These are phyloP conservation scores for Dipodomys ordii DNA, from an alignment of 2,113 vertebrate species.

Conservation along the genomic window DNA sequence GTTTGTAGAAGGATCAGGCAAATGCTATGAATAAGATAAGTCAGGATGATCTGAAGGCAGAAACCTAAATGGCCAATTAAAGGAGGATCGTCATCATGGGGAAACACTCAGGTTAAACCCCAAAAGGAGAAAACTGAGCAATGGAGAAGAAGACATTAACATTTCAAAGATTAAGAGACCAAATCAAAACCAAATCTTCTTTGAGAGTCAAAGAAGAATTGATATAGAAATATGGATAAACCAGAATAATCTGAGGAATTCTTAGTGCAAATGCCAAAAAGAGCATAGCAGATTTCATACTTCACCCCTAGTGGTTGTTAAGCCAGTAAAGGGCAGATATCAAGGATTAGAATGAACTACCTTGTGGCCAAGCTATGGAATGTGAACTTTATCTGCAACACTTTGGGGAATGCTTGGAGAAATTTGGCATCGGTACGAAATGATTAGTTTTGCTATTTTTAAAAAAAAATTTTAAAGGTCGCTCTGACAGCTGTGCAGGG, in stretches of 20 bases:
- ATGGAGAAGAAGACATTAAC: not conserved
- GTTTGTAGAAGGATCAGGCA: not conserved
- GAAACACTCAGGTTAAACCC: not conserved
- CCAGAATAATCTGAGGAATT: not conserved
- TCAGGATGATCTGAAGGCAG: not conserved
- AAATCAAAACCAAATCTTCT: not conserved
- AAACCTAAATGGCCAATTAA: not conserved
- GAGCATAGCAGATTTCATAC: not conserved
- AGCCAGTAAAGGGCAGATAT: constrained; percentile 17
- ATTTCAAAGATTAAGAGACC: not conserved
- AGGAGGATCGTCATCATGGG: not conserved
- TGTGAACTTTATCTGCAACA: constrained; percentile 59
- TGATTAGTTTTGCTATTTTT: constrained; percentile 57
- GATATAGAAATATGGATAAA: not conserved
- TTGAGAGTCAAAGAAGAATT: not conserved
- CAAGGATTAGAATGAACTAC: not conserved
- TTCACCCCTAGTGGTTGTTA: not conserved
- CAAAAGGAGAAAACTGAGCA: not conserved
- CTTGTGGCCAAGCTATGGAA: constrained; percentile 19
- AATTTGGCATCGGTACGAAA: constrained; percentile 49
- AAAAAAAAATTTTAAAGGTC: constrained; percentile 60
- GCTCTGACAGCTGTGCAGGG: constrained; percentile 57
- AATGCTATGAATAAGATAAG: not conserved
- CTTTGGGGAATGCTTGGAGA: constrained; percentile 53
- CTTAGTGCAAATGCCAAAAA: not conserved